phyloP scores from a whole-genome alignment of 1,140 invertebrate genomes.

The Scaptomyza graminum region DNA sequence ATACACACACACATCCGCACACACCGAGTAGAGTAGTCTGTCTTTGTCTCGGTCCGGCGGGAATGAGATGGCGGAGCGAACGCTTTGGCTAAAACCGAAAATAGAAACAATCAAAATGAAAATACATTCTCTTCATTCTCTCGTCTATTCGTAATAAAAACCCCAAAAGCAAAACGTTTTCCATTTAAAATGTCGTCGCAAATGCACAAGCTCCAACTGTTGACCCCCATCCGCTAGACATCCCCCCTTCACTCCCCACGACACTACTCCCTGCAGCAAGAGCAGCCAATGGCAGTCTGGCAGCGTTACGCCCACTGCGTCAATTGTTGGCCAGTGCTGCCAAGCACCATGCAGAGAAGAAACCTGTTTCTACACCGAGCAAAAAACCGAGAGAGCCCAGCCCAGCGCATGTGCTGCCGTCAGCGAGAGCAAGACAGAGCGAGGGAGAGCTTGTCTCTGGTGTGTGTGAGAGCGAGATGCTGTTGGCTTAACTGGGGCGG shows the following conservation, averaged over 20 bases:
- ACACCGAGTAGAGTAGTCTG: too few relatives aligned
- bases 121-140: slow-evolving; percentile 78
- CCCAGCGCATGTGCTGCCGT: slow-evolving; percentile 45
- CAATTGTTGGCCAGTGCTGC: slow-evolving; percentile 69
- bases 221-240: not conserved
- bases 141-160: slow-evolving; percentile 72
- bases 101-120: slow-evolving; percentile 81
- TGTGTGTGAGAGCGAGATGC: slow-evolving; percentile 35
- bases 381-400: slow-evolving; percentile 35
- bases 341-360: slow-evolving; percentile 47
- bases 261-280: slow-evolving; percentile 2
- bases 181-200: slow-evolving; percentile 83
- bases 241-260: not conserved
- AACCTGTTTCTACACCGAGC: slow-evolving; percentile 57
- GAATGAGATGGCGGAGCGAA: slow-evolving; percentile 28
- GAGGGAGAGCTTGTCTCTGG: slow-evolving; percentile 1
- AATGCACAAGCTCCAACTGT: slow-evolving; percentile 36
- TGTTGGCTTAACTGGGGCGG: slow-evolving; percentile 23
- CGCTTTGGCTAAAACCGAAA: slow-evolving; percentile 70
- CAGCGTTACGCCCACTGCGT: slow-evolving; percentile 57
- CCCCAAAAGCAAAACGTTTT: slow-evolving; percentile 84
- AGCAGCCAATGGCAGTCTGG: slow-evolving; percentile 57
- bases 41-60: not conserved
- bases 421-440: not conserved
- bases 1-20: slow-evolving; percentile 6